Conservation (phyloP, 2,888 invertebrate genomes). For the Pristionchus mayeri region DNA sequence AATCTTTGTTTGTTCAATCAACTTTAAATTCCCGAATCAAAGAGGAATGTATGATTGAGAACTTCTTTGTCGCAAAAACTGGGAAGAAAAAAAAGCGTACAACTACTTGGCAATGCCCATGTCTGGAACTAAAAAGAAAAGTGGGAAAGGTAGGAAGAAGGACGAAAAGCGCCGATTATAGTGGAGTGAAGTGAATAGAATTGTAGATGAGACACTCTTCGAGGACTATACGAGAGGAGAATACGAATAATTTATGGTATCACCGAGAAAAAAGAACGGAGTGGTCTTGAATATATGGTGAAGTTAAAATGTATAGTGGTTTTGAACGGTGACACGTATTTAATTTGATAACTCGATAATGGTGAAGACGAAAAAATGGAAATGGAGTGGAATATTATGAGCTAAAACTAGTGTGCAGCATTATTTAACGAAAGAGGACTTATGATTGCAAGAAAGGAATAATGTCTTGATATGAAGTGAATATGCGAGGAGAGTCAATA, state of each 20-base stretch:
- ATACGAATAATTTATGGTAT: background rate
- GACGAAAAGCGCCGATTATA: background rate
- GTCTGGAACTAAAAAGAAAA: conserved; percentile 6
- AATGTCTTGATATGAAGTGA: background rate
- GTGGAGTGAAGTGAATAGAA: background rate
- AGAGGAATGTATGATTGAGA: no score
- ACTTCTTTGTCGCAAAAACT: no score
- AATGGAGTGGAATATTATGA: background rate
- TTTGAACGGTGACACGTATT: no score
- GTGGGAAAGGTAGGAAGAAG: background rate
- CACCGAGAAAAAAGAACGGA: background rate
- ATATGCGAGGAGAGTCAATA: background rate
- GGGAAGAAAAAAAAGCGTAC: no score
- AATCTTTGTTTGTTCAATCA: no score
- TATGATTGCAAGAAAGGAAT: background rate
- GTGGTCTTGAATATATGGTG: background rate
- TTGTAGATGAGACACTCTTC: background rate
- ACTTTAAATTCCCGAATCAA: no score
- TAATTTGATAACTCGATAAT: no score
- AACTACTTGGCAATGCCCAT: no score
- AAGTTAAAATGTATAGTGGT: no score
- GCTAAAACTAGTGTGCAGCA: background rate
- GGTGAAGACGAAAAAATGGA: background rate
- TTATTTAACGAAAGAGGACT: background rate
- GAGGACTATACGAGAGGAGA: background rate